These are phyloP conservation scores for Caradrina clavipalpis DNA, from an alignment of 2,888 invertebrate species.

Conservation along the genomic window DNA sequence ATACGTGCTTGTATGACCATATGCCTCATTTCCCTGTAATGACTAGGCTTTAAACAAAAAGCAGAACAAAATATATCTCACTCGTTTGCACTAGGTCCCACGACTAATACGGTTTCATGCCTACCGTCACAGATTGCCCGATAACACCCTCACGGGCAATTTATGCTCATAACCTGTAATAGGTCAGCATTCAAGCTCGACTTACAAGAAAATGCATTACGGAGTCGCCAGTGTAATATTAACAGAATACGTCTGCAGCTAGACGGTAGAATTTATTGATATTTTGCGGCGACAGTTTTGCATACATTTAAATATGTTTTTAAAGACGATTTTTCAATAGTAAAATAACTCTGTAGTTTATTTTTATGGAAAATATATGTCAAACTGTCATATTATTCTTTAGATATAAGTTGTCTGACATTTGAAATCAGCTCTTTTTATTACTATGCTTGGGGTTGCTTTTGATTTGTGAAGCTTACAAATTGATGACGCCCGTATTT, in stretches of 20 bases:
- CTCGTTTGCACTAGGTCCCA: constrained; percentile 27
- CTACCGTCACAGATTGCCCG: constrained; percentile 71
- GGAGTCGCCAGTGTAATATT: constrained; percentile 14
- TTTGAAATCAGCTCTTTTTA: too few relatives aligned
- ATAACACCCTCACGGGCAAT: constrained; percentile 68
- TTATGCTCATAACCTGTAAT: constrained; percentile 71
- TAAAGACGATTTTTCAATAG: too few relatives aligned
- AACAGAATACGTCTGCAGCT: constrained; percentile 17
- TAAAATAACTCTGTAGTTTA: too few relatives aligned
- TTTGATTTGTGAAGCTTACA: too few relatives aligned
- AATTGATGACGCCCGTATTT: too few relatives aligned
- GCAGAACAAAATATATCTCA: not conserved
- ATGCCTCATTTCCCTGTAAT: not conserved
- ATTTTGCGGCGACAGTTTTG: not conserved
- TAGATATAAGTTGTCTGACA: too few relatives aligned
- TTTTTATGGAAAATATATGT: too few relatives aligned
- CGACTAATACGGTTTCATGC: constrained; percentile 56
- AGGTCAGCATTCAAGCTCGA: constrained; percentile 58
- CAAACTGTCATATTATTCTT: too few relatives aligned
- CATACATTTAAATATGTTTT: not conserved
- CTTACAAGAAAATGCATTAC: constrained; percentile 60
- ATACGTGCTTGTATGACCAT: too few relatives aligned
- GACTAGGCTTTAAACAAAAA: not conserved
- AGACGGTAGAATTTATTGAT: not conserved
- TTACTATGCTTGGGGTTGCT: too few relatives aligned